Conservation (phyloP, 2,797 vertebrate species). For the Mallotus villosus region DNA sequence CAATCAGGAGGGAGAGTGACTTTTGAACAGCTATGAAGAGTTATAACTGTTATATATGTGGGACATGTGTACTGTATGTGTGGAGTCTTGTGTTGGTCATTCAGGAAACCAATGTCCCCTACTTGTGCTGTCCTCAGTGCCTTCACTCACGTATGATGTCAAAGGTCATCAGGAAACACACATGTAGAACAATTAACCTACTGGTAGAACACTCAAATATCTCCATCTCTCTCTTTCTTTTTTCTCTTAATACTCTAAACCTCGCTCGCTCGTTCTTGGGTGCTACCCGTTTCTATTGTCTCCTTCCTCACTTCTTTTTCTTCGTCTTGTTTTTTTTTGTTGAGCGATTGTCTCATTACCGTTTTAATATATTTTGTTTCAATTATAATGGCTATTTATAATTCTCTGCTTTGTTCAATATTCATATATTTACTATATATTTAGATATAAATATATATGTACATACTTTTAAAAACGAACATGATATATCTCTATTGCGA, state of each 20-base stretch:
- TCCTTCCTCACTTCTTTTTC: constrained; percentile 45
- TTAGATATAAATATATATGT: constrained; percentile 86
- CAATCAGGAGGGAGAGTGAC: constrained; percentile 30
- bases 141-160: constrained; percentile 49
- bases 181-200: constrained; percentile 70
- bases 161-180: constrained; percentile 57
- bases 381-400: constrained; percentile 80
- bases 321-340: constrained; percentile 54
- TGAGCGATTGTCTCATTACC: constrained; percentile 81
- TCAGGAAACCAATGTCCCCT: constrained; percentile 32
- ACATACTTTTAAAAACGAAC: constrained; percentile 82
- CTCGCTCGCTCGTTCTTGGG: constrained; percentile 8
- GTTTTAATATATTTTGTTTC: constrained; percentile 68
- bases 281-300: constrained; percentile 58
- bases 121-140: constrained; percentile 39
- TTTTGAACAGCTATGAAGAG: constrained; percentile 36
- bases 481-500: constrained; percentile 80
- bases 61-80: constrained; percentile 2
- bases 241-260: background rate
- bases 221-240: constrained; percentile 2
- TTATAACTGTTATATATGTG: constrained; percentile 14
- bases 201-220: background rate
- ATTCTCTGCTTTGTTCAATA: constrained; percentile 77
- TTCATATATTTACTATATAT: constrained; percentile 83
- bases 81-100: constrained; percentile 31